A percentile compares a stretch with the other conserved stretches of the same genome.
Evolutionary conservation across 2,113 vertebrate species (phyloP).

Genomic region (Poeciliopsis retropinna): DNA sequence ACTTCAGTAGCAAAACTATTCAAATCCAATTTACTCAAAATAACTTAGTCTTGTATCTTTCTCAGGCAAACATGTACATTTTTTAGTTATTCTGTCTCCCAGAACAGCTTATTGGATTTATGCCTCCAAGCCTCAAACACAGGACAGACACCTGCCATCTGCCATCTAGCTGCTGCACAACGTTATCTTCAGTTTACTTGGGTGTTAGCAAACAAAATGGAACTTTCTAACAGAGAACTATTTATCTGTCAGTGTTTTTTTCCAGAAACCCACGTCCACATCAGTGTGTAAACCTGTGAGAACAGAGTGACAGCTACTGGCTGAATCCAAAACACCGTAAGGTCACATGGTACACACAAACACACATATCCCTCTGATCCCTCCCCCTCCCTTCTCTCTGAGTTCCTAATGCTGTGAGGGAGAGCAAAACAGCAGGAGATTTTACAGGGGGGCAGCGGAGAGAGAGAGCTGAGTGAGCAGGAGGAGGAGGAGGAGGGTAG

Average conservation of each 20-base stretch:
- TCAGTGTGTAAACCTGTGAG: slow-evolving; percentile 23
- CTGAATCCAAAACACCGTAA: slow-evolving; percentile 68
- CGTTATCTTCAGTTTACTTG: too few species aligned
- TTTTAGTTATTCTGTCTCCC: too few species aligned
- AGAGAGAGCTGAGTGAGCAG: slow-evolving; percentile 52
- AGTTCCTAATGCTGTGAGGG: slow-evolving; percentile 62
- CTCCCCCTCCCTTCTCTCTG: slow-evolving; percentile 39
- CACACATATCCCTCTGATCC: slow-evolving; percentile 68
- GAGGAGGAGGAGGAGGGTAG: slow-evolving; percentile 54
- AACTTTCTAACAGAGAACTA: not conserved
- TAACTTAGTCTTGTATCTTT: too few species aligned
- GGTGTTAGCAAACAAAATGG: too few species aligned
- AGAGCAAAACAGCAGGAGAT: slow-evolving; percentile 41
- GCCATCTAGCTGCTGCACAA: not conserved
- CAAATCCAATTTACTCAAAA: too few species aligned
- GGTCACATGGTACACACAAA: slow-evolving; percentile 66
- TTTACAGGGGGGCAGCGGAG: slow-evolving; percentile 26
- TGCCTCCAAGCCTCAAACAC: too few species aligned
- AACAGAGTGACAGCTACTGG: slow-evolving; percentile 71
- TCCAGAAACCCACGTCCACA: not conserved
- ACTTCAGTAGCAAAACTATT: too few species aligned
- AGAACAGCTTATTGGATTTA: too few species aligned
- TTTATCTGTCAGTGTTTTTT: not conserved
- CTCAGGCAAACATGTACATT: too few species aligned
- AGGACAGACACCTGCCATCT: too few species aligned